phyloP scores from a whole-genome alignment of 2,888 invertebrate genomes.

The Sialis fuliginosa region DNA sequence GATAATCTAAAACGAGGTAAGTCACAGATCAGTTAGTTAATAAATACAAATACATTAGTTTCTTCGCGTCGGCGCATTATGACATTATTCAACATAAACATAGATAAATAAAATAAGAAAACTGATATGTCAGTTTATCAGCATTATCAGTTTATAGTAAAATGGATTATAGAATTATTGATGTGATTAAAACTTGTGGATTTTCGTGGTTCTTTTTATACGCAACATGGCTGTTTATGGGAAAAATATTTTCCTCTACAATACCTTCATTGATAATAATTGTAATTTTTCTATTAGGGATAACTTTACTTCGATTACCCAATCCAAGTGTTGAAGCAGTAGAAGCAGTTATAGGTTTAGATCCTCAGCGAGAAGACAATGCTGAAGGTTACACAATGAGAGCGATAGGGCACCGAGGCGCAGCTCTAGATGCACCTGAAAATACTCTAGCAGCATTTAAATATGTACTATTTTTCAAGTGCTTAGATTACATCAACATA shows the following conservation, averaged over 20 bases:
- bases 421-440: constrained; percentile 60
- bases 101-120: too few species aligned
- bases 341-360: constrained; percentile 29
- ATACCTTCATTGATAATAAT: constrained; percentile 19
- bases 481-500: constrained; percentile 1
- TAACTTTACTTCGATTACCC: constrained; percentile 34
- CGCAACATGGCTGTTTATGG: constrained; percentile 17
- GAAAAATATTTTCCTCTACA: constrained; percentile 17
- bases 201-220: constrained; percentile 11
- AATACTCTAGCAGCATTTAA: constrained; percentile 58
- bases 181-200: constrained; percentile 2
- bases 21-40: too few species aligned
- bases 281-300: constrained; percentile 13
- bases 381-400: constrained; percentile 31
- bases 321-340: constrained; percentile 24
- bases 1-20: too few species aligned
- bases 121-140: too few species aligned
- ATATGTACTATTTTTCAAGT: constrained; percentile 30
- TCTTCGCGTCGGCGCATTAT: too few species aligned
- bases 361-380: constrained; percentile 30
- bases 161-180: constrained; percentile 1
- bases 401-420: constrained; percentile 59
- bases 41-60: too few species aligned
- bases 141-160: background rate
- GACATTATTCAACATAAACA: too few species aligned